Percentiles rank a stretch among this genome's conserved stretches.
Evolutionary conservation across 2,888 invertebrate genomes (phyloP).

Genomic region (Watsonalla binaria): DNA sequence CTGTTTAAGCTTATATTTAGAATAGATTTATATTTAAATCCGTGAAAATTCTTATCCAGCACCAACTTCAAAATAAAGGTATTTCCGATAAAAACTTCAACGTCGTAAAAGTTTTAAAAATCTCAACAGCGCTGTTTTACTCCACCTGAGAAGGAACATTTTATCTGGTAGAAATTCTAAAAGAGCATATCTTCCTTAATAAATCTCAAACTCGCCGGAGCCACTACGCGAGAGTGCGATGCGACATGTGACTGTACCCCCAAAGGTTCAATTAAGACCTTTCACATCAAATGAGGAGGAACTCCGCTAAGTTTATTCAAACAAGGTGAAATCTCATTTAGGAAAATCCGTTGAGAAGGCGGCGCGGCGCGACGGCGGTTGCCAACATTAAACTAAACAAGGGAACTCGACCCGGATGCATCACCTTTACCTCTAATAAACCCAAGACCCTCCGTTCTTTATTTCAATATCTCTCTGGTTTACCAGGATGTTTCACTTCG

Average conservation of each 20-base stretch:
- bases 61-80: no score
- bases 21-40: no score
- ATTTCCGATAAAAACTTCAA: no score
- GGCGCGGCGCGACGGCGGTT: conserved; percentile 19
- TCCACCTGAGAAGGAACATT: no score
- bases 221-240: neutral
- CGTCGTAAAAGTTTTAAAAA: no score
- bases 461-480: conserved; percentile 57
- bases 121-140: no score
- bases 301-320: conserved; percentile 35
- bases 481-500: conserved; percentile 51
- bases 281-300: conserved; percentile 2
- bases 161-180: neutral
- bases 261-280: conserved; percentile 2
- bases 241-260: neutral
- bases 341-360: conserved; percentile 40
- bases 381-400: conserved; percentile 46
- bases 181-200: neutral
- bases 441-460: conserved; percentile 44
- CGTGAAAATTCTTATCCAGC: no score
- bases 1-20: no score
- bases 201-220: neutral
- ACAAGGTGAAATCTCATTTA: conserved; percentile 50
- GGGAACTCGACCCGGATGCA: conserved; percentile 40
- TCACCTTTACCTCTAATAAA: conserved; percentile 52